Conservation (phyloP, 2,888 invertebrate species). For the Maniola hyperantus region DNA sequence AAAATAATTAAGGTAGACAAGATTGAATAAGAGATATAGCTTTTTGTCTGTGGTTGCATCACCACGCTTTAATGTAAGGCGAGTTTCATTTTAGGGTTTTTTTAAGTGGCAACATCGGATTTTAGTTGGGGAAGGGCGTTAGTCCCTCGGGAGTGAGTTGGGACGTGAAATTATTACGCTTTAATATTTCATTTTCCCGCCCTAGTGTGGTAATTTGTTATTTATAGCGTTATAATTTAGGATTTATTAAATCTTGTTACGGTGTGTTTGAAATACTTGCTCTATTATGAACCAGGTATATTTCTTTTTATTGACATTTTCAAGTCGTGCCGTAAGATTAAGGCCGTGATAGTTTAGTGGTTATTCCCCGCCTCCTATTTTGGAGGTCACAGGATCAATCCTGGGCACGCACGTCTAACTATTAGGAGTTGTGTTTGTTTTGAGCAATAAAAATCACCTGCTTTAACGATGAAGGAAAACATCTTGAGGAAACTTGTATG, state of each 20-base stretch:
- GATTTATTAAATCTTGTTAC: not conserved
- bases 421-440: too few species aligned
- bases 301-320: not conserved
- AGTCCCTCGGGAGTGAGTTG: conserved; percentile 12
- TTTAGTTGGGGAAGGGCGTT: not conserved
- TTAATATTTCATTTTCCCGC: conserved; percentile 12
- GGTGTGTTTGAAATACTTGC: not conserved
- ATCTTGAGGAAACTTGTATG: too few species aligned
- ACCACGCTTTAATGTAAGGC: not conserved
- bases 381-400: too few species aligned
- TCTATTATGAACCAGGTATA: not conserved
- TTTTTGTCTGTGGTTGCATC: conserved; percentile 29
- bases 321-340: too few species aligned
- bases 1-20: conserved; percentile 54
- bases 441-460: too few species aligned
- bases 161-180: conserved; percentile 15
- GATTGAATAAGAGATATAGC: conserved; percentile 45
- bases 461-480: too few species aligned
- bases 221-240: conserved; percentile 5
- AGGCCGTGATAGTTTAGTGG: too few species aligned
- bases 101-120: conserved; percentile 18
- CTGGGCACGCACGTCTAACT: too few species aligned
- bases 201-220: conserved; percentile 11
- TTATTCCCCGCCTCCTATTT: too few species aligned
- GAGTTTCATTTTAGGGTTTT: conserved; percentile 12